Evolutionary conservation across 2,797 vertebrate genomes (phyloP), one percentile per base, ranked within the genome.

Genomic region (Acipenser oxyrinchus): DNA sequence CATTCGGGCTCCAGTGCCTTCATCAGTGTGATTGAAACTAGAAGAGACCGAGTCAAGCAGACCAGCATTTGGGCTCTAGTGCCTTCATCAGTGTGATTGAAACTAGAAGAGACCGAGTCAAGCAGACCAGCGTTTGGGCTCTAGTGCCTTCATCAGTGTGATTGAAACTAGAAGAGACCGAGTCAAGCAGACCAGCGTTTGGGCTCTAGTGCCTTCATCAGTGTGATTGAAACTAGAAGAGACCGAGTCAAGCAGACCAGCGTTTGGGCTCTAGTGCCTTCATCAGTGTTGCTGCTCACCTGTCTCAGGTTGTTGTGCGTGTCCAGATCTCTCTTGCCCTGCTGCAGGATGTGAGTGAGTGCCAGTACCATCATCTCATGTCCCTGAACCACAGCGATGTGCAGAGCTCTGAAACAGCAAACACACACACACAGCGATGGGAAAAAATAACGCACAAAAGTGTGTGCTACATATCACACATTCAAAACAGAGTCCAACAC

Each of bases 251-350:
- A 18, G 15, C 15, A 18, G 15, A 18, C 15, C 15, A 18, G 15
- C 15, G 15, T 18, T 18, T 18, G 15, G 15, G 15, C 15, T 18
- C 15, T 18, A 18, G 15, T 18, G 15, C 15, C 15, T 18, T 18
- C 15, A 18, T 18, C 15, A 18, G 15, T 18, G 15, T 18, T 18
- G 15, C 15, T 18, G 15, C 78, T 77, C 76, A 96, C 94, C 93
- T 96, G 94, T 55, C 90, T 83, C 6, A 96, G 83, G 76, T 94
- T 89, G 83, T 96, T 96, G 80, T 91, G 92, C 68, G 87, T 82
- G 15, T 96, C 91, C 6, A 93, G 74, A 51, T 85, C 73, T 65
- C 71, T 88, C 60, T 60, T 75, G 1, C 84, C 90, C 7, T 66
- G 71, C 4, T 69, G 69, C 70, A 94, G 84, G 55, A 91, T 84